A percentile compares a stretch with the other conserved stretches of the same genome.
Conservation (phyloP, 2,888 invertebrate genomes). For the Athalia cordata region DNA sequence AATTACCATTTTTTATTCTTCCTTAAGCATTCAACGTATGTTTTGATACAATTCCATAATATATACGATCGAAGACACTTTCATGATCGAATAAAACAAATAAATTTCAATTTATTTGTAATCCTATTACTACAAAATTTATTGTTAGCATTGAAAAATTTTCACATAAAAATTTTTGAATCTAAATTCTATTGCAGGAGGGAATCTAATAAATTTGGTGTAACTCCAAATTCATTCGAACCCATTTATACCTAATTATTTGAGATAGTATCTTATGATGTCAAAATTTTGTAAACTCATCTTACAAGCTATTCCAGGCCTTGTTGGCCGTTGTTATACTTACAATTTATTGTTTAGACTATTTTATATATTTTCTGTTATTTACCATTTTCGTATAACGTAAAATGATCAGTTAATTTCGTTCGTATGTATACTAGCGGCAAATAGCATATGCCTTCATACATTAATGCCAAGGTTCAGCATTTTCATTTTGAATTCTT, state of each 20-base stretch:
- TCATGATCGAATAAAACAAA: slow-evolving; percentile 14
- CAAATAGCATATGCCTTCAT: too few relatives aligned
- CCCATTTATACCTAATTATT: slow-evolving; percentile 9
- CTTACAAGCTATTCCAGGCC: slow-evolving; percentile 3
- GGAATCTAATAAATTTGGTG: neutral
- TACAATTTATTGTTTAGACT: neutral
- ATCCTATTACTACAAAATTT: slow-evolving; percentile 14
- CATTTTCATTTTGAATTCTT: too few relatives aligned
- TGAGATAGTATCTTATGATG: neutral
- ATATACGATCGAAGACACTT: neutral
- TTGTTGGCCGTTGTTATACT: neutral
- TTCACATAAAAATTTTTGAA: neutral
- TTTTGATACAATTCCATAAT: neutral
- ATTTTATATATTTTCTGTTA: neutral
- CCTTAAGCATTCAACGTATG: neutral
- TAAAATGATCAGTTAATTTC: too few relatives aligned
- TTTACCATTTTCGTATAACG: neutral
- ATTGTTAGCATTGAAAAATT: slow-evolving; percentile 6
- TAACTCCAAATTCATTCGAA: slow-evolving; percentile 6
- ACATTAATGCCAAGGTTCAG: too few relatives aligned
- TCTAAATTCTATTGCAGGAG: neutral
- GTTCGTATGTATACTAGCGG: neutral
- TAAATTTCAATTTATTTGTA: slow-evolving; percentile 34
- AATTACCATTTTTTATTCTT: neutral
- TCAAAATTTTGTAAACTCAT: neutral